These are phyloP conservation scores for Drosophila nannoptera DNA, from an alignment of 1,140 invertebrate species.

Conservation along the genomic window DNA sequence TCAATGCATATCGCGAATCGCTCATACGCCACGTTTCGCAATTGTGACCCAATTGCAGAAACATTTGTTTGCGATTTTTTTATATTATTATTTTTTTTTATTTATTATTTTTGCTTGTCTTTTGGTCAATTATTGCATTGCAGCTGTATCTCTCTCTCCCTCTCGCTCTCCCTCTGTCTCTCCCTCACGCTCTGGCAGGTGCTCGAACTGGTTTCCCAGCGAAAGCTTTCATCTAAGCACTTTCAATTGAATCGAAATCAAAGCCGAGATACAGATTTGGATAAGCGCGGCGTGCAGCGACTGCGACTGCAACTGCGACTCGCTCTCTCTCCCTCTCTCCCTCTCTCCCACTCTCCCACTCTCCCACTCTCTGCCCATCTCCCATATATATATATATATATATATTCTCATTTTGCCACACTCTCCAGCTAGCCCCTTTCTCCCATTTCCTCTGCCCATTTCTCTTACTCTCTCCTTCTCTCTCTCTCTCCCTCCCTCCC, in stretches of 20 bases:
- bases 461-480: background rate
- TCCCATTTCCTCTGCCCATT: background rate
- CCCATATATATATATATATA: background rate
- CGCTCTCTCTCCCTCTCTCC: background rate
- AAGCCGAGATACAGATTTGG: too few species aligned
- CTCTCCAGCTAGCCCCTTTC: background rate
- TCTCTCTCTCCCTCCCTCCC: background rate
- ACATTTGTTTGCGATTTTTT: constrained; percentile 15
- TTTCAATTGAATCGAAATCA: too few species aligned
- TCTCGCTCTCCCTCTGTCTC: too few species aligned
- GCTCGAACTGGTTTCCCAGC: too few species aligned
- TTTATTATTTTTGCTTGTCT: too few species aligned
- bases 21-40: constrained; percentile 41
- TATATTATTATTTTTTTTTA: too few species aligned
- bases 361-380: background rate
- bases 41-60: constrained; percentile 42
- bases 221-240: too few species aligned
- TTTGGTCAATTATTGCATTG: constrained; percentile 28
- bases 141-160: too few species aligned
- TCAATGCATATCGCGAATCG: constrained; percentile 33
- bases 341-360: background rate
- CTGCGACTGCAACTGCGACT: constrained; percentile 5
- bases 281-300: too few species aligned
- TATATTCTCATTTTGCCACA: background rate
- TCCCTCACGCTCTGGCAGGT: too few species aligned